A percentile compares a stretch with the other conserved stretches of the same genome.
Evolutionary conservation across 2,797 vertebrate species (phyloP).

Genomic region (Acanthopagrus latus): DNA sequence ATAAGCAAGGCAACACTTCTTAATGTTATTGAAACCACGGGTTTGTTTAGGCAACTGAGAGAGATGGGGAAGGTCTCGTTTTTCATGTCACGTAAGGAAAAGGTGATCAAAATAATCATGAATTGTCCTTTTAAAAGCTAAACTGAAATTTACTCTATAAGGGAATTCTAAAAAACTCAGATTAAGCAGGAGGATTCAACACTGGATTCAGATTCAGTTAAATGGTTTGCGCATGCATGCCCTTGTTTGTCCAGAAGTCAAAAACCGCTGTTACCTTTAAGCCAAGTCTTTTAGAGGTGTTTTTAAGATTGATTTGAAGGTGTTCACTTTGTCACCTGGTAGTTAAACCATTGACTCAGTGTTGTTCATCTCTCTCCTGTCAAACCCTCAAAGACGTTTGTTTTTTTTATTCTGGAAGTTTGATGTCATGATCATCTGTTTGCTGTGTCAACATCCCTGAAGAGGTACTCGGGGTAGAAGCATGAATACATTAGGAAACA

Average conservation of each 20-base stretch:
- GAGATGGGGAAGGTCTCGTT: no score
- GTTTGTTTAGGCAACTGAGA: no score
- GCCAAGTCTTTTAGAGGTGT: not conserved
- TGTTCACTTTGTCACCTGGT: not conserved
- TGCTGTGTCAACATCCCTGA: not conserved
- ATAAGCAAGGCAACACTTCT: no score
- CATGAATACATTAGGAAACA: slow-evolving; percentile 21
- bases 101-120: no score
- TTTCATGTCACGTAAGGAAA: no score
- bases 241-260: not conserved
- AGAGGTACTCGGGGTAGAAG: not conserved
- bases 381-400: not conserved
- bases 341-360: not conserved
- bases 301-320: not conserved
- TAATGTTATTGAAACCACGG: not conserved
- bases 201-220: not conserved
- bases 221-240: not conserved
- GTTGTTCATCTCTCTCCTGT: not conserved
- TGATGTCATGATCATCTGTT: slow-evolving; percentile 17
- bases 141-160: no score
- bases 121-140: no score
- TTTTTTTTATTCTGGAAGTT: not conserved
- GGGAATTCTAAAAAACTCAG: not conserved
- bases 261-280: not conserved
- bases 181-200: not conserved